phyloP scores from a whole-genome alignment of 2,797 vertebrate genomes.

The Aeoliscus strigatus region DNA sequence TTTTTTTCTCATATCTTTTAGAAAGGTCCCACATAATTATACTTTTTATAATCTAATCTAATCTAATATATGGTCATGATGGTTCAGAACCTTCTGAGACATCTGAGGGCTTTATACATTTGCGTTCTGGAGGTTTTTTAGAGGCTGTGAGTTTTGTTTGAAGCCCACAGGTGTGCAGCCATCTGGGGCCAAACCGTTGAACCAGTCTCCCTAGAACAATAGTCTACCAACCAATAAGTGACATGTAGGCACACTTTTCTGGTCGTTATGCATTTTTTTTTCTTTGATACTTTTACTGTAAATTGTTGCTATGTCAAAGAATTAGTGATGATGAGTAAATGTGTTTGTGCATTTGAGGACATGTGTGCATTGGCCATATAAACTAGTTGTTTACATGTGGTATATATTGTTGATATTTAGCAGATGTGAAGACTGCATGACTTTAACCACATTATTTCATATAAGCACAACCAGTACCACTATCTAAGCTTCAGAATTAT shows the following conservation, averaged over 20 bases:
- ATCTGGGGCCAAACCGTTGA: slow-evolving; percentile 71
- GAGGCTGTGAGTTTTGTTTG: slow-evolving; percentile 34
- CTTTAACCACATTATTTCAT: slow-evolving; percentile 54
- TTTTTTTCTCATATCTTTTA: not conserved
- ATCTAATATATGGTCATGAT: slow-evolving; percentile 15
- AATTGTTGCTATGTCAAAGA: no score
- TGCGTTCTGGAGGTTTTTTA: slow-evolving; percentile 33
- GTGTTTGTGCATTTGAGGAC: not conserved
- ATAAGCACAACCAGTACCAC: slow-evolving; percentile 44
- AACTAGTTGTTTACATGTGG: slow-evolving; percentile 8
- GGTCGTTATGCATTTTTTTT: no score
- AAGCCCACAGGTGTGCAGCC: slow-evolving; percentile 71
- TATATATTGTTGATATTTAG: slow-evolving; percentile 18
- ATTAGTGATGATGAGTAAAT: slow-evolving; percentile 9
- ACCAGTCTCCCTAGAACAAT: slow-evolving; percentile 50
- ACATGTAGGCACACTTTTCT: slow-evolving; percentile 30
- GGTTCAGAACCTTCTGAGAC: slow-evolving; percentile 13
- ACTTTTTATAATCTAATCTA: no score
- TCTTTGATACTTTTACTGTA: no score
- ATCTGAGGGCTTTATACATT: slow-evolving; percentile 14
- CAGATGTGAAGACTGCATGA: slow-evolving; percentile 17
- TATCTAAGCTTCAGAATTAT: slow-evolving; percentile 46
- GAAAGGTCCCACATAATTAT: not conserved
- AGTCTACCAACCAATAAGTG: slow-evolving; percentile 40
- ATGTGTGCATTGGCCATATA: not conserved